Evolutionary conservation across 2,797 vertebrate genomes (phyloP), one percentile per base, ranked within the genome.

Genomic region (Simalia tracyae): DNA sequence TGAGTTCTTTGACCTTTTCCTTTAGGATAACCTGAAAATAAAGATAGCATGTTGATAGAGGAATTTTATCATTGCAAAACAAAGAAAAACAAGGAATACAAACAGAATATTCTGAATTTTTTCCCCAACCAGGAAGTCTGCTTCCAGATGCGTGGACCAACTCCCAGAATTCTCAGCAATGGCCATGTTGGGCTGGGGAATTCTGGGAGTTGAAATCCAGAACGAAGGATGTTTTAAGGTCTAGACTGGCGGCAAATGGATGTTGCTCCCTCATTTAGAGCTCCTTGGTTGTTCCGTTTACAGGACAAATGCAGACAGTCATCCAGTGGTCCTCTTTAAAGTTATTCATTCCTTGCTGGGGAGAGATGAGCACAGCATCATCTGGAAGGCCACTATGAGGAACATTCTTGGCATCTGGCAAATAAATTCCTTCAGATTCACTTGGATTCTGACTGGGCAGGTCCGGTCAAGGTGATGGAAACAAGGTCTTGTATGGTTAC

Each of bases 1-100:
- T 99, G 97, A 99, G 97, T 96, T 99, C 99, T 98, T 99, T 99
- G 96, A 99, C 99, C 96, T 99, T 99, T 96, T 99, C 99, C 97
- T 99, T 99, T 96, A 99, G 98, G 97, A 99, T 99, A 93, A 99
- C 99, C 99, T 99, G 96, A 56, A 97, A 97, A 95, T 93, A 17
- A 57, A 81, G 42, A 42, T 2, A 0, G 36, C 3, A 22, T 0
- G 9, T 87, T 24, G 28, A 6, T 3, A 66, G 19, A 56, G 64
- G 12, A 57, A 60, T 24, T n/a, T 0, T 9, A 72, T 10, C 26
- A 22, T 22, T 36, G 66, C 56, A 17, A 28, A 57, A 59, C 8
- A 26, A 4, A 6, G 1, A 4, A 22, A 7, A 28, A 31, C 9
- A 36, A 84, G 31, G 4, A 88, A 88, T 17, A 8, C 26, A 85